Percentiles rank a stretch among this genome's conserved stretches.
Conservation (phyloP, 2,888 invertebrate species). For the Pachycephus smyrnensis region DNA sequence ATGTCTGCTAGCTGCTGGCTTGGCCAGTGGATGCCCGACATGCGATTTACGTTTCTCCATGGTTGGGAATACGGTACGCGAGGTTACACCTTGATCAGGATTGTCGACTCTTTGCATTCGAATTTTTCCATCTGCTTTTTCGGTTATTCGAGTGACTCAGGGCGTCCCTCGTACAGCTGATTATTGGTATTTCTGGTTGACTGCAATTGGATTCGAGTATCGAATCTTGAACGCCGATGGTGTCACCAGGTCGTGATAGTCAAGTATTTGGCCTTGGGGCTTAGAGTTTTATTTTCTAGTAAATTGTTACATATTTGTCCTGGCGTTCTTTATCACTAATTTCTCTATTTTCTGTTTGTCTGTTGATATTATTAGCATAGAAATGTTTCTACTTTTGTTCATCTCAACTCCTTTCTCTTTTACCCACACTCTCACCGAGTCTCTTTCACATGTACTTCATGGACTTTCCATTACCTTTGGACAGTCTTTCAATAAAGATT, state of each 20-base stretch:
- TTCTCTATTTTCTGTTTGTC: not conserved
- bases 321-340: not conserved
- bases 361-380: not conserved
- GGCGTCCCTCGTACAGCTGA: not conserved
- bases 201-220: not conserved
- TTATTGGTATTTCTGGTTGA: not conserved
- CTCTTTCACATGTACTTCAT: not conserved
- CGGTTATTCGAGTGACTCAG: not conserved
- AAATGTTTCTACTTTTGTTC: slow-evolving; percentile 17
- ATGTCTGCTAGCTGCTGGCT: not conserved
- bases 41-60: not conserved
- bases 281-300: not conserved
- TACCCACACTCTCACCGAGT: slow-evolving; percentile 21
- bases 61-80: not conserved
- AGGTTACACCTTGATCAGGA: not conserved
- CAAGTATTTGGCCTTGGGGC: not conserved
- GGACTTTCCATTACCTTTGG: not conserved
- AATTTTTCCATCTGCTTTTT: not conserved
- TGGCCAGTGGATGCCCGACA: not conserved
- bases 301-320: not conserved
- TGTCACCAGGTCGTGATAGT: not conserved
- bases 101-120: not conserved
- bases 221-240: not conserved
- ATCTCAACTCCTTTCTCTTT: slow-evolving; percentile 1
- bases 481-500: not conserved